Evolutionary conservation across 1,140 invertebrate genomes (phyloP), one percentile per base, ranked within the genome.

Genomic region (Arion vulgaris): DNA sequence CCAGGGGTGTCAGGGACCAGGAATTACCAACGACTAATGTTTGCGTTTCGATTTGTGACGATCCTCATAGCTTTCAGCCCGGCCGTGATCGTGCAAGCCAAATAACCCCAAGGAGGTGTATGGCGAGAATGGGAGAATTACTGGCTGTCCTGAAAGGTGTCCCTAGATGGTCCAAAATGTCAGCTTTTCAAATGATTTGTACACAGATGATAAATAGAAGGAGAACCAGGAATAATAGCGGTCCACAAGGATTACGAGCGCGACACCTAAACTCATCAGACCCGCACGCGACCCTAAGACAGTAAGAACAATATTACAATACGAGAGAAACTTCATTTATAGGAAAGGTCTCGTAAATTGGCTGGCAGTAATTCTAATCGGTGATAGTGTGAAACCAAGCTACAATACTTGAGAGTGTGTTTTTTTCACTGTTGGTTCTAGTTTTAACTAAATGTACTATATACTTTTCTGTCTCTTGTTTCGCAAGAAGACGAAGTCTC

Each of bases 151-250:
- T 41, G 32, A 28, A 78, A 78, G 76, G 76, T 78, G 76, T 78
- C 76, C 76, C 76, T 28, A 39, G 57, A 28, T 53, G 76, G 76
- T 34, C 76, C 76, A 38, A 78, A 78, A 78, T 66, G 76, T 78
- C 76, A 68, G 57, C 53, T 78, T 78, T 78, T 78, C 76, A 78
- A 78, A 78, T 78, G 76, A 78, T 28, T 78, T 78, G 76, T 78
- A 78, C 76, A 68, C 76, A 62, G 62, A 78, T 78, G 76, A 78
- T 78, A 78, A 78, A 78, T 78, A 78, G 76, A 78, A 78, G 76
- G 34, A 39, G 76, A 78, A 41, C 28, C 49, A 36, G 76, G 57
- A 78, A 78, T 78, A 78, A 78, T 78, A n/a, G 51, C 76, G 23
- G 57, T 78, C 76, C 53, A 28, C 53, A 39, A 62, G 39, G 57